Percentiles rank a stretch among this genome's conserved stretches.
Evolutionary conservation across 1,140 invertebrate species (phyloP).

Genomic region (Philaenus spumarius): DNA sequence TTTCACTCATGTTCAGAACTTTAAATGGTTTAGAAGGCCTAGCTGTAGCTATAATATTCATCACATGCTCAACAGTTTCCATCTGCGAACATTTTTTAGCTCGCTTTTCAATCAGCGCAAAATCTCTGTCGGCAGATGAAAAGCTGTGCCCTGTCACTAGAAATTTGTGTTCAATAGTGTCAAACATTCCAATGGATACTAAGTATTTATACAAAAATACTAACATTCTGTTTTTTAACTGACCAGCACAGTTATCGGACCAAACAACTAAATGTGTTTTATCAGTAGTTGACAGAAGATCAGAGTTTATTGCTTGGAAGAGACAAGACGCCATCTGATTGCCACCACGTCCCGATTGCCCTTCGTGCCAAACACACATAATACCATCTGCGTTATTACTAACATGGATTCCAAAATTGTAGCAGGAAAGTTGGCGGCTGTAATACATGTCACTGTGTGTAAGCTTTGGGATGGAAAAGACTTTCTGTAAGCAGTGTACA

Average conservation of each 20-base stretch:
- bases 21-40: constrained; percentile 16
- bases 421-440: too few species aligned
- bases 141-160: too few species aligned
- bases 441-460: constrained; percentile 30
- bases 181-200: constrained; percentile 13
- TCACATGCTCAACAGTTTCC: too few species aligned
- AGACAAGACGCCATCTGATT: constrained; percentile 16
- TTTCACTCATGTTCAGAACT: neutral
- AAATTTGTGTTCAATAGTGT: constrained; percentile 23
- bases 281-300: neutral
- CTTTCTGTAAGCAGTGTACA: too few species aligned
- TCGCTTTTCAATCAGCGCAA: too few species aligned
- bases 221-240: constrained; percentile 28
- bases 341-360: constrained; percentile 17
- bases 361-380: constrained; percentile 28
- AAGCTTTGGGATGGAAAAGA: constrained; percentile 24
- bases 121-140: too few species aligned
- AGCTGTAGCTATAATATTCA: too few species aligned
- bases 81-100: too few species aligned
- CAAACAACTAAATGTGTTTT: constrained; percentile 21
- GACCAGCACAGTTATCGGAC: constrained; percentile 26
- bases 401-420: constrained; percentile 25
- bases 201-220: too few species aligned
- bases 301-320: constrained; percentile 12
- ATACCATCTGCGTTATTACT: constrained; percentile 18